Percentiles rank a stretch among this genome's conserved stretches.
Evolutionary conservation across 2,113 vertebrate species (phyloP).

Genomic region (Onychorhynchus coronatus): DNA sequence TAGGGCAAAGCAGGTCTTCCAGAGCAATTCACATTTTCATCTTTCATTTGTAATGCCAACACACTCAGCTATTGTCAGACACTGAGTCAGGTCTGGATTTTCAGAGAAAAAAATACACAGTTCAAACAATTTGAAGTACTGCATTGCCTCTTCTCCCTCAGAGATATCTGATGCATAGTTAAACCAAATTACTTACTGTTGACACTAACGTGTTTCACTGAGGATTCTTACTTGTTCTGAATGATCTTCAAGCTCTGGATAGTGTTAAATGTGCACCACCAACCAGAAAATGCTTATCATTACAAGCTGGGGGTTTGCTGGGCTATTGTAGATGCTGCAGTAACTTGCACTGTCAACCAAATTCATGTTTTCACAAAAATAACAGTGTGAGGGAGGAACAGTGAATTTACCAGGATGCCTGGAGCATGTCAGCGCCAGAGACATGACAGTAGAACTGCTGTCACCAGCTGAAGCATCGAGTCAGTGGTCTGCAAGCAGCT

Average conservation of each 20-base stretch:
- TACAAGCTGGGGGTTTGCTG: not conserved
- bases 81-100: not conserved
- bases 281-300: not conserved
- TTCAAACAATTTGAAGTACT: not conserved
- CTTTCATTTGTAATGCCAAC: not conserved
- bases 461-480: not conserved
- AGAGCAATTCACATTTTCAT: not conserved
- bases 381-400: not conserved
- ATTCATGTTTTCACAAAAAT: not conserved
- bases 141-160: not conserved
- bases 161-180: not conserved
- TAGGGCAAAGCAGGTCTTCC: not conserved
- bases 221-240: not conserved
- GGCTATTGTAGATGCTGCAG: not conserved
- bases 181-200: not conserved
- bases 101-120: not conserved
- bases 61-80: not conserved
- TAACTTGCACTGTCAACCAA: not conserved
- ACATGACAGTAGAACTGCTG: not conserved
- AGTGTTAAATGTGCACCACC: not conserved
- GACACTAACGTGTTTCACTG: not conserved
- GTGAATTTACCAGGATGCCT: not conserved
- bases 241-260: not conserved
- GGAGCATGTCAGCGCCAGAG: not conserved
- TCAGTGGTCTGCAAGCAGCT: not conserved